A percentile compares a stretch with the other conserved stretches of the same genome.
phyloP scores from a whole-genome alignment of 2,113 vertebrate genomes.

The Chamaetylas fuelleborni region DNA sequence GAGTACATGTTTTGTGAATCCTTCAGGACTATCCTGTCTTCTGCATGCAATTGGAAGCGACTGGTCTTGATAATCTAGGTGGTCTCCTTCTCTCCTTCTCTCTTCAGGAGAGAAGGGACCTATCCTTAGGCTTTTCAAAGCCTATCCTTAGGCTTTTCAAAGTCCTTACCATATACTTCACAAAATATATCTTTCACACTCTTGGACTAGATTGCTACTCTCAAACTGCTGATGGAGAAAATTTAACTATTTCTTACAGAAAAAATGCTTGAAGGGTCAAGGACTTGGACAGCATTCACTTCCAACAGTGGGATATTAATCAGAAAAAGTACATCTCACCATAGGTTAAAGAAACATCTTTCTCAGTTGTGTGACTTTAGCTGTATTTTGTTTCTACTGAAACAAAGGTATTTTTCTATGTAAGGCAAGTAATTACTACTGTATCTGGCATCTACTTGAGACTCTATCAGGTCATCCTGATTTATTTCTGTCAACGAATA shows the following conservation, averaged over 20 bases:
- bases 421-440: conserved; percentile 56
- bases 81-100: conserved; percentile 1
- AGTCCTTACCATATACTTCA: conserved; percentile 5
- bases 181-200: conserved; percentile 16
- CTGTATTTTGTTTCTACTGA: conserved; percentile 38
- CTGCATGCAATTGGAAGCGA: neutral
- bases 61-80: neutral
- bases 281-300: conserved; percentile 37
- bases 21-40: conserved; percentile 2
- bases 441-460: conserved; percentile 44
- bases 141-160: conserved; percentile 35
- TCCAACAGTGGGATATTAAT: conserved; percentile 43
- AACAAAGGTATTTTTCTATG: conserved; percentile 19
- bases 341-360: conserved; percentile 44
- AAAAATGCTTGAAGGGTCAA: conserved; percentile 43
- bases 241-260: conserved; percentile 47
- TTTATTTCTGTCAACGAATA: conserved; percentile 69
- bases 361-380: conserved; percentile 3
- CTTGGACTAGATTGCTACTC: conserved; percentile 24
- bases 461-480: conserved; percentile 50
- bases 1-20: conserved; percentile 16
- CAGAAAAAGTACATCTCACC: conserved; percentile 26
- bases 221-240: conserved; percentile 65
- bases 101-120: too few species aligned
- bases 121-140: conserved; percentile 35